Evolutionary conservation across 2,888 invertebrate genomes (phyloP).

Genomic region (Parapristionchus giblindavisi): DNA sequence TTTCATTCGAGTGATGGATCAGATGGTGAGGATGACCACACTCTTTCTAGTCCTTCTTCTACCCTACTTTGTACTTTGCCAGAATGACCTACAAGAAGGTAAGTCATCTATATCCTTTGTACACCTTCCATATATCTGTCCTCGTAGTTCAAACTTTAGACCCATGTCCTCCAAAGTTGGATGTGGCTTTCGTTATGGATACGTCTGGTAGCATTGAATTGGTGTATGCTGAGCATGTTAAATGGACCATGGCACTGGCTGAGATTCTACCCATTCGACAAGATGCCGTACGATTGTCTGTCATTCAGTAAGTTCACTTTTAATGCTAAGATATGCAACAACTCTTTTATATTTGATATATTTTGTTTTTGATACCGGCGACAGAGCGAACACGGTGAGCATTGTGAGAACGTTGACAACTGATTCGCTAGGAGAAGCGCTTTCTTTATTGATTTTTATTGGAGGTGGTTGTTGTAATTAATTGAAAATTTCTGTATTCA

Average conservation of each 20-base stretch:
- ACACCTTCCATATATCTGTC: neutral
- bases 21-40: neutral
- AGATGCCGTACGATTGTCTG: constrained; percentile 69
- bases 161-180: constrained; percentile 63
- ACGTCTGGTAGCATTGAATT: constrained; percentile 62
- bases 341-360: neutral
- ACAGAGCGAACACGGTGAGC: no score
- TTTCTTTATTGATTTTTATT: neutral
- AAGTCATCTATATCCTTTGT: neutral
- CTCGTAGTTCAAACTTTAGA: constrained; percentile 28
- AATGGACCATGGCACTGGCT: constrained; percentile 48
- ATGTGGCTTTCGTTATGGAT: constrained; percentile 67
- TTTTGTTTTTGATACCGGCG: neutral
- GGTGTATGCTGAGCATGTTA: constrained; percentile 44
- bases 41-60: neutral
- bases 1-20: no score
- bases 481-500: neutral
- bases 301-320: constrained; percentile 56
- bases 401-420: no score
- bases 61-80: neutral
- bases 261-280: constrained; percentile 56
- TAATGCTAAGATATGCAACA: neutral
- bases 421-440: neutral
- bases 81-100: constrained; percentile 9
- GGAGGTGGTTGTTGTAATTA: constrained; percentile 19